Evolutionary conservation across 2,888 invertebrate species (phyloP), one percentile per base, ranked within the genome.

Genomic region (Deilephila elpenor): DNA sequence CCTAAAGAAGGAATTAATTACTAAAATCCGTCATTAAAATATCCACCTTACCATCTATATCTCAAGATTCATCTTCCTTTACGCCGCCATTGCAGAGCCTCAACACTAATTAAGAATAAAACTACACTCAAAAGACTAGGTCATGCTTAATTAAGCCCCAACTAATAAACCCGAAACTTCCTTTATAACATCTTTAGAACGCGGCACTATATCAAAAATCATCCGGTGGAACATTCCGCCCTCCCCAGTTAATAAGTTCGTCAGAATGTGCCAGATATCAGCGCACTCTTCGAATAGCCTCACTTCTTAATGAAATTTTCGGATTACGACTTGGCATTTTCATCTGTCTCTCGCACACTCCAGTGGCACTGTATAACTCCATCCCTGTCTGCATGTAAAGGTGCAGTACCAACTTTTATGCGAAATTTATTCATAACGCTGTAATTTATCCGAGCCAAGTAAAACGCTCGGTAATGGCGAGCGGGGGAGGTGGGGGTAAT

Each of bases 351-450:
- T 78, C 76, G 91, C 88, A 70, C 74, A 76, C 88, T 62, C 67
- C 71, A 11, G 19, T 53, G 61, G 74, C 72, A 53, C 75, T 76
- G 80, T 84, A 87, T 82, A 78, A 74, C 75, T 44, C 87, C 81
- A 78, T 91, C 92, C 82, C 91, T 83, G 82, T 92, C 89, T 78
- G 82, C 88, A 84, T 90, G 91, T 91, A 88, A 93, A 94, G 94
- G 94, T 94, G 94, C 95, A 94, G 89, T 92, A 86, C 85, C 80
- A 89, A 93, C 92, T 93, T 95, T 95, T 95, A 95, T 95, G 94
- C 87, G 93, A 95, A 94, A 95, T 95, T 95, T 95, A 95, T 95
- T 95, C 95, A 95, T 95, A 95, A 95, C 94, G 89, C 90, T 88
- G 93, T 95, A 95, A 95, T 95, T 94, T 93, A 95, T 94, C 93